phyloP scores from a whole-genome alignment of 2,113 vertebrate species.

The Lophotis ruficrista region DNA sequence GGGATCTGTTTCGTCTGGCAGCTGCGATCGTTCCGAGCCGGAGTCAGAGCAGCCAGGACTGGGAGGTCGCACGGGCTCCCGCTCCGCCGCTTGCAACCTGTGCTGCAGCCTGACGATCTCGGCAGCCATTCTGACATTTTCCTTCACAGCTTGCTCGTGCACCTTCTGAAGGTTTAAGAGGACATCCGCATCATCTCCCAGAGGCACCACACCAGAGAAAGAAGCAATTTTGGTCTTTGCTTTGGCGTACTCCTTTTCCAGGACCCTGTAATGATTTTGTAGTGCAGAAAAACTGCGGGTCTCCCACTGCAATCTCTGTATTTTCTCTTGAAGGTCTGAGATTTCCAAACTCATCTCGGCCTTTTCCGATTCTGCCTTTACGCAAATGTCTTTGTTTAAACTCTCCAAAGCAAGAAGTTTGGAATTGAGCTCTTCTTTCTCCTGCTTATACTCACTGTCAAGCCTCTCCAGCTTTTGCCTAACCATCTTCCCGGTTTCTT shows the following conservation, averaged over 20 bases:
- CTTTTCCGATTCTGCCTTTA: constrained; percentile 69
- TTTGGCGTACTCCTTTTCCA: constrained; percentile 31
- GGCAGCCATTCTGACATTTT: constrained; percentile 66
- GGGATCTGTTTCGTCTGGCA: background rate
- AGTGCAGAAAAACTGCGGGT: background rate
- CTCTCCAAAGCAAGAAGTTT: constrained; percentile 67
- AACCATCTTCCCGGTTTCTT: constrained; percentile 54
- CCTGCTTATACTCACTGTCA: constrained; percentile 70
- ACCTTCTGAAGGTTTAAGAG: constrained; percentile 69
- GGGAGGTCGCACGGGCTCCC: background rate
- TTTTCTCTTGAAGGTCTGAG: constrained; percentile 67
- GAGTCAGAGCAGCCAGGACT: background rate
- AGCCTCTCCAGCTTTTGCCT: constrained; percentile 73
- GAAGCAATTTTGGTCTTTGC: constrained; percentile 49
- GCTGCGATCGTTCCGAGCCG: background rate
- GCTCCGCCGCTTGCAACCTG: background rate
- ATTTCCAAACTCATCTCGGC: constrained; percentile 72
- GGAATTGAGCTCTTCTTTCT: constrained; percentile 74
- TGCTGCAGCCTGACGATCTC: constrained; percentile 65
- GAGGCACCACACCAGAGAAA: background rate
- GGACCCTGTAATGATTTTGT: background rate
- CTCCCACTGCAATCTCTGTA: constrained; percentile 71
- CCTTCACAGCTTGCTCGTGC: constrained; percentile 70
- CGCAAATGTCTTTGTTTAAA: constrained; percentile 54
- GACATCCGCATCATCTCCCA: constrained; percentile 61